Base-by-base conservation (phyloP, 2,113 vertebrate species). In the Gambusia affinis region DNA sequence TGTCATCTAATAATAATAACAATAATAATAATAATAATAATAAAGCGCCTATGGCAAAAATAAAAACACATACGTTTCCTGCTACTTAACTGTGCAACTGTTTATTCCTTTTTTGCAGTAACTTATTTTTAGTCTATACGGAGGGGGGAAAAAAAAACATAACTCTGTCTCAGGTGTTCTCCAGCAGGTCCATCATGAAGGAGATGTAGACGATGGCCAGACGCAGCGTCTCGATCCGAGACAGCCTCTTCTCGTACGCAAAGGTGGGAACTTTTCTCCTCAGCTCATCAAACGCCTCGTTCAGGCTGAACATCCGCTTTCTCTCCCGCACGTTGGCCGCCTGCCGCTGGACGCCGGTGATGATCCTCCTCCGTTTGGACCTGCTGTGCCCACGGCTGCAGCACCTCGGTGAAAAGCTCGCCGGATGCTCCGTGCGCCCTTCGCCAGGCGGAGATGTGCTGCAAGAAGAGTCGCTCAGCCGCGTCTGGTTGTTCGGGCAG, bases 201-300 rank as follows among this genome's bases (percentile, higher is more conserved):
- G 97, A 96, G 79, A 99, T 99, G 88, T 99, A 99, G 57, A 98
- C 94, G 31, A 99, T 98, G 78, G 98, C 98, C 67, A 99, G 94
- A 47, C 97, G 96, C 2, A 99, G 89, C 0, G 97, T 99, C 87
- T 99, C 98, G 78, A 99, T 99, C 7, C 98, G 93, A 1, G 98
- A 99, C 30, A 99, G 94, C 30, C 97, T 94, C 86, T 98, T 98
- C 90, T 99, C 98, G 63, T 99, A 99, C 30, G 98, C 96, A 57
- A 99, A 99, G 0, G 97, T 99, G 77, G 98, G 98, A 54, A 99
- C 97, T 74, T 97, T 98, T 87, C 95, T 96, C 81, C 98, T 93
- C 79, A 99, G 94, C 77, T 94, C 95, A 62, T 99, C 98, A 33
- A 99, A 99, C 3, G 98, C 98, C 88, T 98, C 97, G 71, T 99